Base-by-base conservation (phyloP, 2,888 invertebrate species). In the Watsonalla binaria region DNA sequence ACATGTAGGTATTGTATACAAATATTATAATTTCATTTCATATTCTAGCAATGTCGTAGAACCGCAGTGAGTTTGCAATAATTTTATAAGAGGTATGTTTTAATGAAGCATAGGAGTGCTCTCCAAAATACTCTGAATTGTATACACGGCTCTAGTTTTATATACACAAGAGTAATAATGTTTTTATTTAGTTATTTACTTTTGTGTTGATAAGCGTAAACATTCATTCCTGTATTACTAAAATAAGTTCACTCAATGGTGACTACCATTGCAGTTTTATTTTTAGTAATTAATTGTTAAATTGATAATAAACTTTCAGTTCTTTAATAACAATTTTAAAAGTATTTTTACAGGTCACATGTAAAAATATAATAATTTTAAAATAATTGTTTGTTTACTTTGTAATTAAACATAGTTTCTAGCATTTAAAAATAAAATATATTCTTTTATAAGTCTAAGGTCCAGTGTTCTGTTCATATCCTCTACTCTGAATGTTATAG, bases 111-210 rank as follows among this genome's bases (percentile, higher is more conserved):
- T 24, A 2, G 24, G 24, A 24, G 24, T 24, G 24, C 24, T 24
- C 24, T 24, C 24, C 24, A 24, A 24, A 24, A 24, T 24, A 24
- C 24, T 24, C 24, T 24, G 24, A 24, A 24, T 24, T 24, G 24
- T 24, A 24, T 24, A 47, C 34, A 35, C 51, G n/a, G 60, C 63
- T 66, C 61, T 66, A 66, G 62, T 63, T 70, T 65, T 68, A 61
- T 70, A 73, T 74, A 66, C 63, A 67, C 61, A 66, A 78, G 24
- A 24, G 76, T 78, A 73, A 73, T 65, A 54, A 54, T 64, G 63
- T 66, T 60, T 68, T 67, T 67, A 56, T 68, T 68, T 65, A 58
- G 64, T 62, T 46, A 50, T 51, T 7, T 52, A 52, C 54, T 4
- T 14, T 34, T 5, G 5, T 35, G 8, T 6, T 37, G 8, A n/a